These are phyloP conservation scores for Pangasius sanitwongsei DNA, from an alignment of 2,797 vertebrate genomes.

Conservation along the genomic window DNA sequence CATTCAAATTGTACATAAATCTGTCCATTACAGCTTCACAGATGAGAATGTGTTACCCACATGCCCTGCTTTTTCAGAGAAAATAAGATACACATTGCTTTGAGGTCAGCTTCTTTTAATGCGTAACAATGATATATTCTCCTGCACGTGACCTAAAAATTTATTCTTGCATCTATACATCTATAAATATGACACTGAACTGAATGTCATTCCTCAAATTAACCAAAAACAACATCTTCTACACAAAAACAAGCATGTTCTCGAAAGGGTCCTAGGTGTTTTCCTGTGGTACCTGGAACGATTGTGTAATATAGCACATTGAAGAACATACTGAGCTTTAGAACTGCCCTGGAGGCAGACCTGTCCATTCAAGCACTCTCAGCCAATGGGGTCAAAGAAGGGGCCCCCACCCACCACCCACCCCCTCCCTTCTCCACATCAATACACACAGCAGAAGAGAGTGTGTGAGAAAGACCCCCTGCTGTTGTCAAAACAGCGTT, in stretches of 20 bases:
- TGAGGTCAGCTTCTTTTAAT: not conserved
- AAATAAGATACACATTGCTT: not conserved
- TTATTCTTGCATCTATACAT: not conserved
- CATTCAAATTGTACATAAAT: not conserved
- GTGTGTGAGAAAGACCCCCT: slow-evolving; percentile 18
- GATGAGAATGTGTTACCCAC: not conserved
- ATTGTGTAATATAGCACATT: not conserved
- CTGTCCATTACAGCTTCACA: not conserved
- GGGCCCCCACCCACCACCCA: slow-evolving; percentile 2
- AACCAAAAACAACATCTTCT: not conserved
- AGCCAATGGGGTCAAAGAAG: slow-evolving; percentile 27
- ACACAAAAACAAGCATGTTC: not conserved
- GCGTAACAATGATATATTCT: not conserved
- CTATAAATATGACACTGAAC: not conserved
- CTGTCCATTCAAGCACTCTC: not conserved
- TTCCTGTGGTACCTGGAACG: not conserved
- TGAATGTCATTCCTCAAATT: not conserved
- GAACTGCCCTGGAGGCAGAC: not conserved
- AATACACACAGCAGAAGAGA: not conserved
- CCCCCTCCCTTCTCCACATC: not conserved
- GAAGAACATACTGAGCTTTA: not conserved
- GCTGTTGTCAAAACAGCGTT: slow-evolving; percentile 4
- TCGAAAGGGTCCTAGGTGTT: not conserved
- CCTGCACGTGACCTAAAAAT: not conserved
- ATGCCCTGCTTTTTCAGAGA: not conserved